Conservation (phyloP, 2,888 invertebrate species). For the Eilema sororculum region DNA sequence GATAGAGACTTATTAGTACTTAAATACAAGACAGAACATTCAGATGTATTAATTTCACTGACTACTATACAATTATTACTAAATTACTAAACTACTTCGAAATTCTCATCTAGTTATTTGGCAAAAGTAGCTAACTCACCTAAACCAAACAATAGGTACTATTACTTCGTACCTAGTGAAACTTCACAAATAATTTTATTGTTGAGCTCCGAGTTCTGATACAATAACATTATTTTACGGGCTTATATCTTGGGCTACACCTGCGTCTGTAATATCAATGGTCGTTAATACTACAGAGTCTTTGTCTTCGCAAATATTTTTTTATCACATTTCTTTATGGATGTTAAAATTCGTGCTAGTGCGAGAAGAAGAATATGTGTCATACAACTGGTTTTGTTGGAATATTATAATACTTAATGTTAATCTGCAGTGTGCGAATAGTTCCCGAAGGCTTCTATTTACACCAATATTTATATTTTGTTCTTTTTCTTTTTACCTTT, state of each 20-base stretch:
- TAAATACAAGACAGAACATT: too few species aligned
- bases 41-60: too few species aligned
- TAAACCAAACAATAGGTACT: not conserved
- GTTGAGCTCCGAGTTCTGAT: slow-evolving; percentile 19
- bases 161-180: not conserved
- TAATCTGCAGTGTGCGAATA: not conserved
- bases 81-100: not conserved
- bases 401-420: not conserved
- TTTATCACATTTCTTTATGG: slow-evolving; percentile 35
- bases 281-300: slow-evolving; percentile 22
- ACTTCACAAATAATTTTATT: slow-evolving; percentile 13
- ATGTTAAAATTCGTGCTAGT: not conserved
- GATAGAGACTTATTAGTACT: too few species aligned
- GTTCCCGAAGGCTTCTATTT: not conserved
- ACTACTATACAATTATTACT: too few species aligned
- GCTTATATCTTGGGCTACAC: slow-evolving; percentile 26
- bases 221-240: slow-evolving; percentile 19
- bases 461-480: not conserved
- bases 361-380: not conserved
- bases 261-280: slow-evolving; percentile 31
- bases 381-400: not conserved
- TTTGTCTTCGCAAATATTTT: slow-evolving; percentile 25
- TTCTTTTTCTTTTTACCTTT: not conserved
- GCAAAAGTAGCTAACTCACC: not conserved
- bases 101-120: slow-evolving; percentile 6